Evolutionary conservation across 2,888 invertebrate genomes (phyloP), one percentile per base, ranked within the genome.

Genomic region (Drosophila subquinaria): DNA sequence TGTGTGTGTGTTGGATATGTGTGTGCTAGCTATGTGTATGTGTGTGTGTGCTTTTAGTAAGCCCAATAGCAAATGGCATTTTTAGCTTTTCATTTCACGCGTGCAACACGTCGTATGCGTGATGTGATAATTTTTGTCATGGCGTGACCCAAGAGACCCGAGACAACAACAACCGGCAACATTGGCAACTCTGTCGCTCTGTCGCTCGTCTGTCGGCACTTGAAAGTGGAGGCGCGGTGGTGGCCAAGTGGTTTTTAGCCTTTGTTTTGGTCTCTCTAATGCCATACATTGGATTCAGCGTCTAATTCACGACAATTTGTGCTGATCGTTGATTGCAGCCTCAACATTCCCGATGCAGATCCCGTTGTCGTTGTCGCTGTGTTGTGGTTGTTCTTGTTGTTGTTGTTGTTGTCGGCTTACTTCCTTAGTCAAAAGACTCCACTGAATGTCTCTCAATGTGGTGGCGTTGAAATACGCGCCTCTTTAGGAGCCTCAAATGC

Each of bases 81-180:
- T 86, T 88, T 86, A 88, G 81, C 86, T 82, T 86, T 86, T 89
- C 86, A 86, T 86, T 86, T 86, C 86, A 86, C 90, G 86, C 90
- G 90, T 86, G 84, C 81, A 75, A 52, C 82, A 81, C 71, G 89
- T 78, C 88, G 89, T 82, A 85, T 89, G 86, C 83, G 90, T 83
- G 88, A 86, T 86, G 89, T 88, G 86, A 89, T 85, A 88, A 89
- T 89, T 89, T 88, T 73, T 81, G 78, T 72, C 83, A 67, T 80
- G 82, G 53, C 76, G 60, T 77, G 80, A 77, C 76, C 76, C 66
- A 36, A 42, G 27, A 27, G 27, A 27, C 27, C 27, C 76, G 60
- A 79, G 80, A 77, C 76, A 47, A 23, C 60, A 38, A 38, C 36
- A 38, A 23, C 17, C 15, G 38, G 20, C 33, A 27, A 36, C 48